Evolutionary conservation across 1,140 invertebrate genomes (phyloP).

Genomic region (Caerostris darwini): DNA sequence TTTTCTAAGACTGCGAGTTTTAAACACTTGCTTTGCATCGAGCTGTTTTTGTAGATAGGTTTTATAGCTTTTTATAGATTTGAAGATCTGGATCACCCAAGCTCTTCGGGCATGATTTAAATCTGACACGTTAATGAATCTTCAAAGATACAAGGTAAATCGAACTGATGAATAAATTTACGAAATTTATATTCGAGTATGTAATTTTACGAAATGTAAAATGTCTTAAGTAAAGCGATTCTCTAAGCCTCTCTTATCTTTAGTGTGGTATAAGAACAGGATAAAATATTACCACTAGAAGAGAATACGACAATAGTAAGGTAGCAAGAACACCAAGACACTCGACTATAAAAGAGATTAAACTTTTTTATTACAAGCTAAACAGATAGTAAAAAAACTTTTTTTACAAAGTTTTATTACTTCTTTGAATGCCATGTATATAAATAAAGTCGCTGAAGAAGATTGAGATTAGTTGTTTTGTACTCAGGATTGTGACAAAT

Average conservation of each 20-base stretch:
- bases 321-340: neutral
- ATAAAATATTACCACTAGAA: neutral
- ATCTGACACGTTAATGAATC: no score
- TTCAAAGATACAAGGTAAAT: neutral
- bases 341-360: neutral
- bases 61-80: no score
- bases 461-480: neutral
- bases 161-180: neutral
- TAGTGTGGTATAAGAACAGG: neutral
- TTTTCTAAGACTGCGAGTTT: no score
- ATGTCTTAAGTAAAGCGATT: neutral
- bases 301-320: neutral
- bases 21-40: no score
- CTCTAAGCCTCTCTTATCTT: neutral
- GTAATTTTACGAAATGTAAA: neutral
- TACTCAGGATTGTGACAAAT: neutral
- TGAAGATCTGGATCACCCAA: no score
- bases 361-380: no score
- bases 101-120: no score
- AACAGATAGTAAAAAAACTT: neutral
- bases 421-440: neutral
- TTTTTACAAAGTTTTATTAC: neutral
- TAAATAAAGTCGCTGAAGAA: neutral
- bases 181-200: neutral
- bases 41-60: no score